Percentiles rank a stretch among this genome's conserved stretches.
Evolutionary conservation across 35 echinoderm and acorn worm genomes (phyloP).

Genomic region (Strongylocentrotus purpuratus): DNA sequence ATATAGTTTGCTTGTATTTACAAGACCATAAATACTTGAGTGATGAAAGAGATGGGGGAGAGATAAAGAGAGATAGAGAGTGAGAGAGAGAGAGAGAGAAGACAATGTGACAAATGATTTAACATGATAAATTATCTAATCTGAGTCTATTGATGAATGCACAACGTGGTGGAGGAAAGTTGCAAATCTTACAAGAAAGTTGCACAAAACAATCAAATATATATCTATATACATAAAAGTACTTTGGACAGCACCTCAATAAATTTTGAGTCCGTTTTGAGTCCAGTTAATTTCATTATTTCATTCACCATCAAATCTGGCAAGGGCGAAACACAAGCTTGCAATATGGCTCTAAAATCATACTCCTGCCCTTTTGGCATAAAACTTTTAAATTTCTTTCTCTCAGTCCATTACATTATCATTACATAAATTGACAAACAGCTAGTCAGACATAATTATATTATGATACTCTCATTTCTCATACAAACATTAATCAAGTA

Average conservation of each 20-base stretch:
- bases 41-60: neutral
- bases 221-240: neutral
- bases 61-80: neutral
- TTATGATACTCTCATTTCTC: too few relatives aligned
- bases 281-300: neutral
- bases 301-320: neutral
- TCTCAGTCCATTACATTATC: too few relatives aligned
- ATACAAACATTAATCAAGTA: too few relatives aligned
- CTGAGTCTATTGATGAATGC: slow-evolving; percentile 6
- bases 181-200: neutral
- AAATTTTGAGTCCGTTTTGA: neutral
- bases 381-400: too few relatives aligned
- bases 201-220: slow-evolving; percentile 22
- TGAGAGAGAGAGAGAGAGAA: neutral
- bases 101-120: neutral
- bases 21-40: neutral
- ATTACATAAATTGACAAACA: too few relatives aligned
- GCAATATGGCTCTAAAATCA: too few relatives aligned
- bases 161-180: neutral
- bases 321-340: neutral
- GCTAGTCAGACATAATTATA: too few relatives aligned
- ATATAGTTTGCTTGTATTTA: slow-evolving; percentile 35
- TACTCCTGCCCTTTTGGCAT: too few relatives aligned
- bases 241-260: neutral
- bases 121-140: neutral